These are phyloP conservation scores for Drosophila melanosoma DNA, from an alignment of 2,888 invertebrate species.

Conservation along the genomic window DNA sequence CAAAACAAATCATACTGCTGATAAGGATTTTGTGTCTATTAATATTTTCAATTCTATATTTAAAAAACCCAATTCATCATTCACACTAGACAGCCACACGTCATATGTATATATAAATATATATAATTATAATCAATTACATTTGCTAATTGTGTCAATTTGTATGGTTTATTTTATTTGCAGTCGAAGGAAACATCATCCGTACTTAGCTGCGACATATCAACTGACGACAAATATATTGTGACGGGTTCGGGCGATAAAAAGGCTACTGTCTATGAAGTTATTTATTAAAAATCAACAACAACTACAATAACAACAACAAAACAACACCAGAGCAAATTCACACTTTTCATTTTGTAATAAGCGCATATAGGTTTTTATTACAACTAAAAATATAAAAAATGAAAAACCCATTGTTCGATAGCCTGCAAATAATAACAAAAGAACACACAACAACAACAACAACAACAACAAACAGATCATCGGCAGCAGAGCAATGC, in stretches of 20 bases:
- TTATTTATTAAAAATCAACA: conserved; percentile 89
- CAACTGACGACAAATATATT: conserved; percentile 98
- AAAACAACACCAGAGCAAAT: conserved; percentile 54
- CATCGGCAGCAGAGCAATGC: conserved; percentile 56
- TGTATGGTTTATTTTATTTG: conserved; percentile 28
- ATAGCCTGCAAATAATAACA: conserved; percentile 47
- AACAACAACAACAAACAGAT: conserved; percentile 26
- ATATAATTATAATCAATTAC: conserved; percentile 4
- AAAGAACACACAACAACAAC: conserved; percentile 37
- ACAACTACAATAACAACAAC: conserved; percentile 23
- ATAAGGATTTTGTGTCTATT: background rate
- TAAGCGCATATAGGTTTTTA: conserved; percentile 80
- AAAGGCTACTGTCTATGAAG: conserved; percentile 98
- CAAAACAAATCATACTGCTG: background rate
- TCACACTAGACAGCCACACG: background rate
- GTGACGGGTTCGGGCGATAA: conserved; percentile 99
- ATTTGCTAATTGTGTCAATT: conserved; percentile 19
- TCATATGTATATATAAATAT: conserved; percentile 1
- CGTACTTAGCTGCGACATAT: conserved; percentile 99
- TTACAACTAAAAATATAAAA: conserved; percentile 57
- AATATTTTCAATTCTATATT: background rate
- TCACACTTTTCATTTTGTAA: conserved; percentile 77
- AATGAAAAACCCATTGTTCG: conserved; percentile 53
- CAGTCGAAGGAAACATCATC: conserved; percentile 98
- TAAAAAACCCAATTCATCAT: background rate